A percentile compares a stretch with the other conserved stretches of the same genome.
Evolutionary conservation across 2,888 invertebrate genomes (phyloP).

Genomic region (Pemphredon lugubris): DNA sequence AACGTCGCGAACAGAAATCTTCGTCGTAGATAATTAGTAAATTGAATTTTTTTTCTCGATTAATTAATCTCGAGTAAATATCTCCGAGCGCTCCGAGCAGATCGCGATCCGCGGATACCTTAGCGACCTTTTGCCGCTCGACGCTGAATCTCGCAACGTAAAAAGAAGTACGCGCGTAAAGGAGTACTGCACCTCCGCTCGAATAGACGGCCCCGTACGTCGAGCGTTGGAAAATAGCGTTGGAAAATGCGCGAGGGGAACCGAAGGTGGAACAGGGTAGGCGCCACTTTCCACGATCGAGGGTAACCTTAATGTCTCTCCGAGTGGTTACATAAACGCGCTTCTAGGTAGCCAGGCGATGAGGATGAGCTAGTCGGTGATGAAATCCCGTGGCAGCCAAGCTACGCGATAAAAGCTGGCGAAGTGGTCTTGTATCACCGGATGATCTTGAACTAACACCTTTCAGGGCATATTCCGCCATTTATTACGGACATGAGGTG

Average conservation of each 20-base stretch:
- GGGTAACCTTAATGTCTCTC: slow-evolving; percentile 62
- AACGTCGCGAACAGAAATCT: no score
- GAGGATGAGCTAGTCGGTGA: slow-evolving; percentile 49
- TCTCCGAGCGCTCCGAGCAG: slow-evolving; percentile 23
- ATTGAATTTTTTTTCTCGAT: no score
- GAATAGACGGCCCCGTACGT: no score
- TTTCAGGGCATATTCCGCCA: slow-evolving; percentile 77
- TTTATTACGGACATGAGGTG: slow-evolving; percentile 78
- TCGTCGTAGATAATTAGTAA: no score
- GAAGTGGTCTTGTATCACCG: slow-evolving; percentile 71
- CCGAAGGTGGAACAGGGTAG: slow-evolving; percentile 38
- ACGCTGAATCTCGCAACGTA: slow-evolving; percentile 4
- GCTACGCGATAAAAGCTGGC: slow-evolving; percentile 55
- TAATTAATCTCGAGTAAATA: slow-evolving; percentile 22
- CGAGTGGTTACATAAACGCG: slow-evolving; percentile 56
- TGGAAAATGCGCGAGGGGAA: slow-evolving; percentile 35
- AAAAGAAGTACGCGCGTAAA: slow-evolving; percentile 23
- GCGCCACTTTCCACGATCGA: slow-evolving; percentile 59
- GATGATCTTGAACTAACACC: slow-evolving; percentile 80
- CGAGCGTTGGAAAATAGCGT: slow-evolving; percentile 29
- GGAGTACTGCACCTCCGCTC: slow-evolving; percentile 18
- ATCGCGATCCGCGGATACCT: slow-evolving; percentile 30
- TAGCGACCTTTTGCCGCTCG: slow-evolving; percentile 51
- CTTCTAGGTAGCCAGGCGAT: slow-evolving; percentile 42
- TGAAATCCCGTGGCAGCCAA: slow-evolving; percentile 56